Conservation (phyloP, 2,888 invertebrate genomes). For the Pyrgus malvae region DNA sequence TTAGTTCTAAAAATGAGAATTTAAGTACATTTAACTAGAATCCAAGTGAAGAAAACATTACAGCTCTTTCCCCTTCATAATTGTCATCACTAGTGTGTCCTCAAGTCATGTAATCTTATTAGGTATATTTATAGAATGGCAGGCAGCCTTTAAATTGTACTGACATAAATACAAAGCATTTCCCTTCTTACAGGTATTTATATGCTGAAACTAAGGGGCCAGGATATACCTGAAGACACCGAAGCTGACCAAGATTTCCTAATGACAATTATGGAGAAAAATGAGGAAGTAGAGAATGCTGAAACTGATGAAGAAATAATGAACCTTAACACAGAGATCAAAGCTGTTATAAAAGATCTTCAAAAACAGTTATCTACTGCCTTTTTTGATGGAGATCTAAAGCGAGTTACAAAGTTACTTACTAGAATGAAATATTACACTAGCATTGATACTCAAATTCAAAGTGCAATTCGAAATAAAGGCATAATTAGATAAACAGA, state of each 20-base stretch:
- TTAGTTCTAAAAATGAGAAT: too few relatives aligned
- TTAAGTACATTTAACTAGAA: too few relatives aligned
- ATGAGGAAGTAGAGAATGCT: slow-evolving; percentile 91
- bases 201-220: slow-evolving; percentile 86
- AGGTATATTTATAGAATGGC: too few relatives aligned
- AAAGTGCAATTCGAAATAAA: slow-evolving; percentile 81
- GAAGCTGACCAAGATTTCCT: slow-evolving; percentile 86
- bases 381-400: slow-evolving; percentile 84
- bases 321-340: slow-evolving; percentile 81
- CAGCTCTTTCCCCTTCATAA: too few relatives aligned
- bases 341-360: slow-evolving; percentile 74
- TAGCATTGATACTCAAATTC: slow-evolving; percentile 90
- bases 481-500: slow-evolving; percentile 73
- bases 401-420: slow-evolving; percentile 84
- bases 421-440: slow-evolving; percentile 92
- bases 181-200: slow-evolving; percentile 85
- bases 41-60: too few relatives aligned
- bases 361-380: slow-evolving; percentile 82
- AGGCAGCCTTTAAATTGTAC: too few relatives aligned
- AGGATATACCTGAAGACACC: slow-evolving; percentile 85
- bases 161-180: too few relatives aligned
- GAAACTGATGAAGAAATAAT: slow-evolving; percentile 80
- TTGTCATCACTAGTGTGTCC: too few relatives aligned
- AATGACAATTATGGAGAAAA: slow-evolving; percentile 93
- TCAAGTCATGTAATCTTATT: too few relatives aligned